Conservation (phyloP, 2,113 vertebrate genomes). For the Boleophthalmus pectinirostris region DNA sequence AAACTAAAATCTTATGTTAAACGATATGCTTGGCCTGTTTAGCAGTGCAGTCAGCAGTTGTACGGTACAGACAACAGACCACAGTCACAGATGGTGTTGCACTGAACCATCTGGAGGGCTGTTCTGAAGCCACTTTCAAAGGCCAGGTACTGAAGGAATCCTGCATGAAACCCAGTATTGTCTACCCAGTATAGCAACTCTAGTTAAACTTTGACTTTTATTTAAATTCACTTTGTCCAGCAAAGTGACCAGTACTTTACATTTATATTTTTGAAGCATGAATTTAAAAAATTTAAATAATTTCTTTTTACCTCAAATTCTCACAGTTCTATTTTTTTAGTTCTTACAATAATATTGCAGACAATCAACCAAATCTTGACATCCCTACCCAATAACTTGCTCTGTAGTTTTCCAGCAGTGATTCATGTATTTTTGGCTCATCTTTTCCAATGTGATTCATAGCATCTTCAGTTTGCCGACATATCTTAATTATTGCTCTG, state of each 20-base stretch:
- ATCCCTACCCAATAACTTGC: neutral
- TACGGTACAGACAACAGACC: neutral
- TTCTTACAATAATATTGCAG: neutral
- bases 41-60: neutral
- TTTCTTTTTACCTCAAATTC: neutral
- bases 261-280: neutral
- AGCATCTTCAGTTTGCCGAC: neutral
- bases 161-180: neutral
- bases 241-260: too few relatives aligned
- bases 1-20: neutral
- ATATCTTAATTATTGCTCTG: neutral
- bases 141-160: neutral
- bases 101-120: conserved; percentile 6
- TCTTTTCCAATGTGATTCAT: neutral
- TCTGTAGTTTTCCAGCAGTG: neutral
- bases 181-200: neutral
- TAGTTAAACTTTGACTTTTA: neutral
- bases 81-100: neutral
- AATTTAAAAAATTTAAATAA: neutral
- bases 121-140: neutral
- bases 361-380: neutral
- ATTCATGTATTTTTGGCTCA: neutral
- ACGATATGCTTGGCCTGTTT: neutral
- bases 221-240: neutral
- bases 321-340: neutral